Percentiles rank a stretch among this genome's conserved stretches.
Evolutionary conservation across 92 coral and sea anemone genomes (phyloP).

Genomic region (Zoanthus gigantus): DNA sequence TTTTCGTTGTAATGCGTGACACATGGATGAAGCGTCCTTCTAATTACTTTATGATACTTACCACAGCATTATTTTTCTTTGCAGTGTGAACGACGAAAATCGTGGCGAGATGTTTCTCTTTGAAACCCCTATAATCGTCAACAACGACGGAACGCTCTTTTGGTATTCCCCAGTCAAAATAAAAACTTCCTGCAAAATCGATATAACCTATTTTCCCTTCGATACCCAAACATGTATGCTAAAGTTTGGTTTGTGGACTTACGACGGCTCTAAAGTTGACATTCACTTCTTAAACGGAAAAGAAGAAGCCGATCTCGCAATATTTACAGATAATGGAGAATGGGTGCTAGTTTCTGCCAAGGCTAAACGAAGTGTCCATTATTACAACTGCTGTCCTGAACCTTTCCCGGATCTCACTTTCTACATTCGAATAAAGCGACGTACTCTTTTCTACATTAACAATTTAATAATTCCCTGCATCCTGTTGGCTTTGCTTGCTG

Average conservation of each 20-base stretch:
- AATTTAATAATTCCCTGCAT: conserved; percentile 91
- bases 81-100: conserved; percentile 84
- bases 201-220: conserved; percentile 84
- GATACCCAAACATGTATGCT: conserved; percentile 83
- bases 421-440: conserved; percentile 69
- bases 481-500: conserved; percentile 84
- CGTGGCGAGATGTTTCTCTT: conserved; percentile 89
- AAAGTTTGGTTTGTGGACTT: conserved; percentile 89
- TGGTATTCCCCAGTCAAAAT: conserved; percentile 88
- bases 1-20: no score
- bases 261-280: conserved; percentile 67
- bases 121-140: conserved; percentile 78
- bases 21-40: no score
- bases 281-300: conserved; percentile 56
- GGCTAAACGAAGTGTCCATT: conserved; percentile 56
- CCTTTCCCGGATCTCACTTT: conserved; percentile 82
- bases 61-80: neutral
- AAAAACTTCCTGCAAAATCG: conserved; percentile 79
- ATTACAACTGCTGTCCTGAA: conserved; percentile 80
- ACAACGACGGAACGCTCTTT: conserved; percentile 66
- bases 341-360: conserved; percentile 80
- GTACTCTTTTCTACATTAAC: conserved; percentile 87
- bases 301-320: conserved; percentile 54
- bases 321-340: conserved; percentile 77
- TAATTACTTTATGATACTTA: no score